phyloP scores from a whole-genome alignment of 2,888 invertebrate species.

The Caenorhabditis imperialis region DNA sequence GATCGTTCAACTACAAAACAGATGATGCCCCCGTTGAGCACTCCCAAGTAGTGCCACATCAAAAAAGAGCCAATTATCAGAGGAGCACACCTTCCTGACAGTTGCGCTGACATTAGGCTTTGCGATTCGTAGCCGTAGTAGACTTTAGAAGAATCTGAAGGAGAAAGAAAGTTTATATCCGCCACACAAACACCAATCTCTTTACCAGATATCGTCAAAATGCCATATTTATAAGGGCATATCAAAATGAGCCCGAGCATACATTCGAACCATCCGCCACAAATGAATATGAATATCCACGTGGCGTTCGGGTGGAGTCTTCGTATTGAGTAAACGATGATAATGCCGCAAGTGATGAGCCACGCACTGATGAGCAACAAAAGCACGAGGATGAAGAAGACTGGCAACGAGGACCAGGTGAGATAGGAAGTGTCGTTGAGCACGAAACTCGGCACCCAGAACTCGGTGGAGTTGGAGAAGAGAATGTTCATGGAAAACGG shows the following conservation, averaged over 20 bases:
- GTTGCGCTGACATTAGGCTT: not conserved
- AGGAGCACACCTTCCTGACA: constrained; percentile 9
- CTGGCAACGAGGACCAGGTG: not conserved
- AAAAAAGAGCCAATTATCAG: constrained; percentile 11
- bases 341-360: not conserved
- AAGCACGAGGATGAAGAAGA: not conserved
- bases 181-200: no score
- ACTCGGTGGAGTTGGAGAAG: constrained; percentile 14
- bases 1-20: constrained; percentile 15
- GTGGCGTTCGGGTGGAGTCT: constrained; percentile 17
- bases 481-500: not conserved
- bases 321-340: not conserved
- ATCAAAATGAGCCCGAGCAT: not conserved
- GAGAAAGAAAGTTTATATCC: no score
- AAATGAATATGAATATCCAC: constrained; percentile 6
- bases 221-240: constrained; percentile 18
- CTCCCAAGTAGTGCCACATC: constrained; percentile 21
- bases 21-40: constrained; percentile 10
- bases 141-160: constrained; percentile 5
- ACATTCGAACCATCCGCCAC: constrained; percentile 15
- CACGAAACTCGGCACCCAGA: constrained; percentile 16
- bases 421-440: constrained; percentile 12
- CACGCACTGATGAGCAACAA: not conserved
- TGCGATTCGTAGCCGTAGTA: constrained; percentile 9
- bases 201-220: not conserved